Evolutionary conservation across 2,888 invertebrate species (phyloP), one percentile per base, ranked within the genome.

Genomic region (Mesoligia furuncula): DNA sequence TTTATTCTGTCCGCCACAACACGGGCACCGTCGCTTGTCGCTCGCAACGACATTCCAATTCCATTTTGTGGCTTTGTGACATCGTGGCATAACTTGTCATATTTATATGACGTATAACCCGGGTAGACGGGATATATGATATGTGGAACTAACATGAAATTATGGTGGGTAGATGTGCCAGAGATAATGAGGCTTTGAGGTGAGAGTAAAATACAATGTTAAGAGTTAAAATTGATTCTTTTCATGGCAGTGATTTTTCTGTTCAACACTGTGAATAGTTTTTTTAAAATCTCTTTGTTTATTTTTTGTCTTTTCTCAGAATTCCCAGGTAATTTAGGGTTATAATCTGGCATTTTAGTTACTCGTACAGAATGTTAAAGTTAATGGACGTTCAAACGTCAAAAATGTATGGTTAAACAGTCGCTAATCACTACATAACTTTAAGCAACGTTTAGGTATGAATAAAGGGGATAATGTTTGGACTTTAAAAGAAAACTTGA

Each of bases 11-110:
- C 82, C 77, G 51, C 84, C 75, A 81, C 78, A 76, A 80, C 80
- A 88, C 69, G 85, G 79, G 48, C 75, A 54, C 42, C 64, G 79
- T 83, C 84, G 79, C 81, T 79, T 78, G 89, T 88, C 88, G 77
- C 83, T 74, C 81, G 77, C 82, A 86, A 84, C 82, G 90, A 88
- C 88, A 86, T 88, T 85, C 83, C 90, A 87, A 89, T 89, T 89
- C 83, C 86, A 88, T 89, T 89, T 84, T 87, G 90, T 80, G 88
- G 88, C 81, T 85, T 85, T 81, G 87, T 87, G 79, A 88, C 82
- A 77, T 75, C 69, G 79, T 64, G 79, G 80, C 82, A 79, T 78
- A 73, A 89, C 73, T 85, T 89, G 85, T 89, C 87, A 84, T 81
- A 85, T 88, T 88, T 88, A 79, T 84, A 81, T 86, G 88, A 88